Base-by-base conservation (phyloP, 2,797 vertebrate genomes). In the Rhincodon typus region DNA sequence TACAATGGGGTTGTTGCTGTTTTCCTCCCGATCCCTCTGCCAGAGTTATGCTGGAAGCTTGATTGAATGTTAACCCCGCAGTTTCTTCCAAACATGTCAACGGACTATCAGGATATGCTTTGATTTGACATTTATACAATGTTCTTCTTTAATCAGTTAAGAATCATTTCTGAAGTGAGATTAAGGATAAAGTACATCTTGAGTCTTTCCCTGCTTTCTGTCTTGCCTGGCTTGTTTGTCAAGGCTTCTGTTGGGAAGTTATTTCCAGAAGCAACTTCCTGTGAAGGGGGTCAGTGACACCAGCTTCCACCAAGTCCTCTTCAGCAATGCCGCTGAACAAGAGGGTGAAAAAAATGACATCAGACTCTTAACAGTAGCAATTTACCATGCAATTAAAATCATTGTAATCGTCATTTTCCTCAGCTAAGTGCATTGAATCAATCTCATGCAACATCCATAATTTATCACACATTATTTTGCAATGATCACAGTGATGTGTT, bases 271-370 rank as follows among this genome's bases (percentile, higher is more conserved):
- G n/a, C 25, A 67, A 30, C 57, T 62, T 82, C 53, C 95, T 62
- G n/a, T 95, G 95, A n/a, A 38, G 46, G 23, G 79, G 30, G 17
- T 84, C 84, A 15, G 1, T 27, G 57, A 95, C 57, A n/a, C 95
- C 95, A 12, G 95, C 95, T 67, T 95, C 95, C 62, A n/a, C 8
- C 62, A 95, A 42, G 2, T 95, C 95, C 23, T 84, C 79, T 66
- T 95, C 95, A 46, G 50, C 67, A n/a, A 95, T 67, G 57, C 23
- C 84, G 19, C 84, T 84, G 57, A 19, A 27, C 8, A 10, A 67
- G 70, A 57, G 30, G 42, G 84, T 21, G 38, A 19, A 74, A 6
- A 46, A 34, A 90, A 23, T 21, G 62, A 4, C 38, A 69, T 67
- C 21, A 66, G 19, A 2, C 38, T 69, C 66, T 62, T 21, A 93